Base-by-base conservation (phyloP, 2,797 vertebrate genomes). In the Sebastes wilsoni region DNA sequence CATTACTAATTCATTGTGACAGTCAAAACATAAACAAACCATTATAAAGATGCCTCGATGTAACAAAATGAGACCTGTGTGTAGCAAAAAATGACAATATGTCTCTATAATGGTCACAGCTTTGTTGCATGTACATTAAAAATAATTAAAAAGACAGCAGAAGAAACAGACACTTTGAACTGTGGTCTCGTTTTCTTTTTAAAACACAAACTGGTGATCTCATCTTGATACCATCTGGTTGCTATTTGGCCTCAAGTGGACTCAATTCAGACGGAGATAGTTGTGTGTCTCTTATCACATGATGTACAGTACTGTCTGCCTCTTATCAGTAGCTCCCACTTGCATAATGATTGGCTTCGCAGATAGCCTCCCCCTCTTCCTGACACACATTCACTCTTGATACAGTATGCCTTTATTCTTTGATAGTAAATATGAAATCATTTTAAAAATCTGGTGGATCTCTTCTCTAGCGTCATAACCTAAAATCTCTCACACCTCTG, bases 291-390 rank as follows among this genome's bases (percentile, higher is more conserved):
- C 72, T 88, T 87, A 89, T 89, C 88, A 77, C 77, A 67, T 75
- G 79, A 88, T 86, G 74, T 77, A 27, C 79, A 8, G 79, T 88
- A 27, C 80, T 9, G 80, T 88, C 88, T 89, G 76, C 18, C 38
- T 83, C 90, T 93, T 90, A 90, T 94, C 92, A 84, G 54, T 60
- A 55, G 89, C 85, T 93, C 84, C 64, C 16, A 25, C 76, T 83
- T 81, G 65, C 78, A 52, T 77, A 66, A 87, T 85, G 80, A 89
- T 86, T 89, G 77, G 64, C 67, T 87, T 25, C 36, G 74, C 67
- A 71, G 75, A 66, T 22, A 80, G 38, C 6, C 72, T 42, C 64
- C 36, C 71, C 55, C 25, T 55, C 66, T 20, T 68, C 30, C 54
- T 73, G 13, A 58, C 65, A 18, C 72, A 79, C 36, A 52, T 46